These are phyloP conservation scores for Zoanthus solanderi DNA, from an alignment of 92 coral and sea anemone species.

Conservation along the genomic window DNA sequence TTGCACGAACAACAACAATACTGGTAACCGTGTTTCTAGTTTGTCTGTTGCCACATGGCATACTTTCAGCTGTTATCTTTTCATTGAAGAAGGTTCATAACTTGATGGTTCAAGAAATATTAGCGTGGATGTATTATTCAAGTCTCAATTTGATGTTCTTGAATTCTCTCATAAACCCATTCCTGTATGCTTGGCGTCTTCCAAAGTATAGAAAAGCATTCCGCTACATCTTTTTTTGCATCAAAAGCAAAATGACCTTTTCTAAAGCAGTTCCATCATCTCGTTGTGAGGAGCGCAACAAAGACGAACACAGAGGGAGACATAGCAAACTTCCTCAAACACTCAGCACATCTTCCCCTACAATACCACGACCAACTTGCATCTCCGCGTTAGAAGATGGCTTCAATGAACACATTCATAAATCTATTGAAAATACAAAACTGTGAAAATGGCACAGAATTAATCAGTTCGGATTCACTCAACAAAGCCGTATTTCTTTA, in stretches of 20 bases:
- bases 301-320: neutral
- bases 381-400: neutral
- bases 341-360: neutral
- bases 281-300: neutral
- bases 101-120: neutral
- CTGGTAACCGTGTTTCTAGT: neutral
- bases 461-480: too few species aligned
- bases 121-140: neutral
- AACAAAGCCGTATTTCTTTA: too few species aligned
- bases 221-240: neutral
- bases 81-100: neutral
- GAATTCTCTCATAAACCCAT: slow-evolving; percentile 7
- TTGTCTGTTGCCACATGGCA: neutral
- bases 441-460: too few species aligned
- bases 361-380: neutral
- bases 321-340: slow-evolving; percentile 20
- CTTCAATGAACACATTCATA: neutral
- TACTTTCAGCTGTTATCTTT: neutral
- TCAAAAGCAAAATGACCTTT: neutral
- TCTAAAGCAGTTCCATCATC: neutral
- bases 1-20: neutral
- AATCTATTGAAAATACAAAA: neutral
- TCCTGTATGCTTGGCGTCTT: slow-evolving; percentile 15
- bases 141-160: too few species aligned
- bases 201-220: slow-evolving; percentile 7